A percentile compares a stretch with the other conserved stretches of the same genome.
Evolutionary conservation across 2,888 invertebrate species (phyloP).

Genomic region (Mesorhabditis belari): DNA sequence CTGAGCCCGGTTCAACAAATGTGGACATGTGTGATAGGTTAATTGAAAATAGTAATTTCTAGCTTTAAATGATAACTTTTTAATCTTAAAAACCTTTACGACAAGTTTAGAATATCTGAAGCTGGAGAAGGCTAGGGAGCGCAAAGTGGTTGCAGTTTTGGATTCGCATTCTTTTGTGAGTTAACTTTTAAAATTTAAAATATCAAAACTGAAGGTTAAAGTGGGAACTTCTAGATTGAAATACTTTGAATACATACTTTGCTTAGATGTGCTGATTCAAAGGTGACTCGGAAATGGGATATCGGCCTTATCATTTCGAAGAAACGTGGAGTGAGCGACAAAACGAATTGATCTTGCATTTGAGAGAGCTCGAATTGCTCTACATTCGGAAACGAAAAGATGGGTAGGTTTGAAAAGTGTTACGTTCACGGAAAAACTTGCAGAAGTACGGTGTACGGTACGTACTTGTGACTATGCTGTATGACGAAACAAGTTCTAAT

Average conservation of each 20-base stretch:
- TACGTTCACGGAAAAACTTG: no score
- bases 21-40: slow-evolving; percentile 88
- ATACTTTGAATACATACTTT: no score
- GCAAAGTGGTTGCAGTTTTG: slow-evolving; percentile 23
- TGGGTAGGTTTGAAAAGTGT: no score
- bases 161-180: slow-evolving; percentile 24
- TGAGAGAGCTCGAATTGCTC: slow-evolving; percentile 91
- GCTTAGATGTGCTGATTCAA: not conserved
- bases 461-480: no score
- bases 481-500: no score
- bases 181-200: not conserved
- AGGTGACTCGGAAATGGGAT: slow-evolving; percentile 14
- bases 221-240: no score
- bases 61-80: no score
- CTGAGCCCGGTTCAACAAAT: slow-evolving; percentile 86
- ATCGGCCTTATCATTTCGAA: slow-evolving; percentile 22
- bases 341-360: slow-evolving; percentile 78
- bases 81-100: no score
- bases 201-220: no score
- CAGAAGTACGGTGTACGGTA: no score
- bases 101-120: slow-evolving; percentile 31
- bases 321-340: slow-evolving; percentile 30
- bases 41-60: not conserved
- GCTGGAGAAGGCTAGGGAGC: slow-evolving; percentile 15
- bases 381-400: slow-evolving; percentile 60